Evolutionary conservation across 1,140 invertebrate species (phyloP).

Genomic region (Conopomorpha cramerella): DNA sequence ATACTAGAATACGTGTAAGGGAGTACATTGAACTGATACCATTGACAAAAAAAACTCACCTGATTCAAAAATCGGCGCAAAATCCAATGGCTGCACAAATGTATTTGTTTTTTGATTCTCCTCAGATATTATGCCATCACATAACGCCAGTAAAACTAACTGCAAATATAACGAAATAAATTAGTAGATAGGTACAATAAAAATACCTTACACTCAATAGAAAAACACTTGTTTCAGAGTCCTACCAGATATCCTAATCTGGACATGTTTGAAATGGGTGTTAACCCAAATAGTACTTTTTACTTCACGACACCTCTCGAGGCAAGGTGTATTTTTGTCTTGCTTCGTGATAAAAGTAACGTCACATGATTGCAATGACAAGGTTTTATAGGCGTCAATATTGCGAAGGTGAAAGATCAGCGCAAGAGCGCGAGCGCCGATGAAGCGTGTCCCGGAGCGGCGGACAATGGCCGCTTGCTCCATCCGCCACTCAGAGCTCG

Average conservation of each 20-base stretch:
- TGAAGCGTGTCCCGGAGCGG: constrained; percentile 29
- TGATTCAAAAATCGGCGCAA: constrained; percentile 29
- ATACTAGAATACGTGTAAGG: constrained; percentile 5
- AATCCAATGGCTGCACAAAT: constrained; percentile 43
- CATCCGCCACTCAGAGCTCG: too few species aligned
- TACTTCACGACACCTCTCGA: constrained; percentile 15
- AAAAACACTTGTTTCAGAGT: constrained; percentile 7
- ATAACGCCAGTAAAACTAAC: constrained; percentile 38
- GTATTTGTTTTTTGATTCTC: too few species aligned
- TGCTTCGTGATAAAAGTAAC: constrained; percentile 49
- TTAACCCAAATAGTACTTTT: constrained; percentile 29
- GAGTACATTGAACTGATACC: constrained; percentile 4
- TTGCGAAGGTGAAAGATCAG: constrained; percentile 57
- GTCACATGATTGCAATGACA: constrained; percentile 48
- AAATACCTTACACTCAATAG: neutral
- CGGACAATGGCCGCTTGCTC: constrained; percentile 52
- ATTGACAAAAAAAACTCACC: constrained; percentile 22
- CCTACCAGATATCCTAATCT: constrained; percentile 39
- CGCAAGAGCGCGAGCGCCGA: constrained; percentile 40
- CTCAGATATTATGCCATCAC: constrained; percentile 27
- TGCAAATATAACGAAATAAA: constrained; percentile 18
- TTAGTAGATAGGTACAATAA: neutral
- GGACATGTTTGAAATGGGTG: constrained; percentile 41
- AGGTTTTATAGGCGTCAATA: constrained; percentile 57
- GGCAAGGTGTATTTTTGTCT: constrained; percentile 28